These are phyloP conservation scores for Netelia inedita DNA, from an alignment of 2,888 invertebrate species.

Conservation along the genomic window DNA sequence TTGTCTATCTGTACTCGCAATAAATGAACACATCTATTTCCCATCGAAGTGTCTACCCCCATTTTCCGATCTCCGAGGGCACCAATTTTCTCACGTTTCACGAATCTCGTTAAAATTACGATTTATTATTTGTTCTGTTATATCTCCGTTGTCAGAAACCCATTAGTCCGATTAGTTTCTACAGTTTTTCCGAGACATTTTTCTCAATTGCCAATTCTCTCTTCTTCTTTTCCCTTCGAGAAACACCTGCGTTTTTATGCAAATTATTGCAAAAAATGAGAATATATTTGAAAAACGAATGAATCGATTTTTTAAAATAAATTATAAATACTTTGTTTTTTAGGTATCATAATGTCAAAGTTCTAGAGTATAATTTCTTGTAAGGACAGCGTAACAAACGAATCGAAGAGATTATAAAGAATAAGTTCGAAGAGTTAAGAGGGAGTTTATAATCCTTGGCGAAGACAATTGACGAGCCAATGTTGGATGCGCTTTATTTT, in stretches of 20 bases:
- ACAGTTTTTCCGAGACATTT: background rate
- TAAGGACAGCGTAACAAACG: background rate
- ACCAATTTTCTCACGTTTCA: background rate
- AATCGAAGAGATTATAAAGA: background rate
- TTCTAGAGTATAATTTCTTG: no score
- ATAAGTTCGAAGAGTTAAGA: background rate
- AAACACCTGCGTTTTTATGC: no score
- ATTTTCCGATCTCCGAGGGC: background rate
- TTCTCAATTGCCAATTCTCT: background rate
- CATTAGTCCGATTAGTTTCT: background rate
- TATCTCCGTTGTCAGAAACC: background rate
- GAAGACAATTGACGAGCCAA: slow-evolving; percentile 16
- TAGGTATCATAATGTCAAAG: no score
- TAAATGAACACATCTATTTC: slow-evolving; percentile 5
- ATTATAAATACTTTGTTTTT: no score
- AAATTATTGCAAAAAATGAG: no score
- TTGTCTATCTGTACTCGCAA: background rate
- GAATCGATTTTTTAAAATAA: no score
- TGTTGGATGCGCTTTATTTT: background rate
- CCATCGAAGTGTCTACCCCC: background rate
- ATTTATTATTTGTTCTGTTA: background rate
- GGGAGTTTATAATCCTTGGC: background rate
- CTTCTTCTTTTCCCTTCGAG: background rate
- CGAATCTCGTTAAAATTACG: slow-evolving; percentile 1
- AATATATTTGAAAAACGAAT: no score